phyloP scores from a whole-genome alignment of 2,888 invertebrate species.

The Lordiphosa andalusiaca region DNA sequence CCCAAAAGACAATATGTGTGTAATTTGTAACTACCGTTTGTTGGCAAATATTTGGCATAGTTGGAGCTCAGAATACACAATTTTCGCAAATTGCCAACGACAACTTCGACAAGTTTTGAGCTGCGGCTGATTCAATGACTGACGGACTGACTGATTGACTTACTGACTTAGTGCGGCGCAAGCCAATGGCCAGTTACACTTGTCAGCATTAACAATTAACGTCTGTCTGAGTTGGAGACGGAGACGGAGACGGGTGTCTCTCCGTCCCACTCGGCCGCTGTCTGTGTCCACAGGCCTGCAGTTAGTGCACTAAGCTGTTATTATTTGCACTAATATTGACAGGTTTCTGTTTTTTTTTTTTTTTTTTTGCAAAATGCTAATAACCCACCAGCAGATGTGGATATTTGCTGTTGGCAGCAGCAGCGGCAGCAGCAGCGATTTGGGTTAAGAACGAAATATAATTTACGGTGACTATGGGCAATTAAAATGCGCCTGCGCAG shows the following conservation, averaged over 20 bases:
- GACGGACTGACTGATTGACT: conserved; percentile 19
- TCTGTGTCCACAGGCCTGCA: conserved; percentile 19
- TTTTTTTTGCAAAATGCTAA: conserved; percentile 56
- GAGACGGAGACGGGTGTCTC: not conserved
- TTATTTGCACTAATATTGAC: conserved; percentile 78
- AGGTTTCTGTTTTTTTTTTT: conserved; percentile 52
- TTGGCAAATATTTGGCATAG: conserved; percentile 70
- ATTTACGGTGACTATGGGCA: conserved; percentile 55
- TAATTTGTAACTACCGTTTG: conserved; percentile 44
- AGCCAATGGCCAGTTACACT: conserved; percentile 43
- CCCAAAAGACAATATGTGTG: conserved; percentile 31
- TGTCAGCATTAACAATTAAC: conserved; percentile 74
- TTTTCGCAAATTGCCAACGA: conserved; percentile 47
- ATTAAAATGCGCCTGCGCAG: conserved; percentile 54
- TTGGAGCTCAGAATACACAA: conserved; percentile 37
- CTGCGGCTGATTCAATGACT: conserved; percentile 11
- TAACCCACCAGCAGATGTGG: conserved; percentile 52
- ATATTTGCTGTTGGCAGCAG: conserved; percentile 17
- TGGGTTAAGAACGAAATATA: conserved; percentile 78
- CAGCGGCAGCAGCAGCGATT: conserved; percentile 50
- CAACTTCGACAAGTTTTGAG: conserved; percentile 49
- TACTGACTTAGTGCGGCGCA: conserved; percentile 22
- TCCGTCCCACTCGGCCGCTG: not conserved
- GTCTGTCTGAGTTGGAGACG: conserved; percentile 18
- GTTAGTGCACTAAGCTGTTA: conserved; percentile 63